These are phyloP conservation scores for Isotomurus palustris DNA, from an alignment of 2,888 invertebrate genomes.

Conservation along the genomic window DNA sequence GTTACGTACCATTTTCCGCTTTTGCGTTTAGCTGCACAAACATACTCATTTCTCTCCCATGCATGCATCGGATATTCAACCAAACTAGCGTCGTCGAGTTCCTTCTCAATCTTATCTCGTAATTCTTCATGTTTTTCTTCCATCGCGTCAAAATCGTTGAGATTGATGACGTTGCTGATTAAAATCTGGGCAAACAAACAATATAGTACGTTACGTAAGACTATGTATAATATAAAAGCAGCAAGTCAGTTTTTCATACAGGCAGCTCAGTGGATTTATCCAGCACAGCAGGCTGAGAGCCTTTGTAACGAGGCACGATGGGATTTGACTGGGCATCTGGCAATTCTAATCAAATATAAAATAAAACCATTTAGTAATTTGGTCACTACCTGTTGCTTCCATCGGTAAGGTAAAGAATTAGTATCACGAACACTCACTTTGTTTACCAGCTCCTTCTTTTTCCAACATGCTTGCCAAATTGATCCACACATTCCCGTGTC, in stretches of 20 bases:
- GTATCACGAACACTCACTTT: too few species aligned
- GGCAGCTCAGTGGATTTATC: too few species aligned
- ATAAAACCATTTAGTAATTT: too few species aligned
- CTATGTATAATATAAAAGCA: not conserved
- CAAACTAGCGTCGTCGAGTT: not conserved
- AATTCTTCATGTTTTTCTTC: not conserved
- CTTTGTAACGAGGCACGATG: too few species aligned
- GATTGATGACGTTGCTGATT: not conserved
- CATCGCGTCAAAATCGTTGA: constrained; percentile 1
- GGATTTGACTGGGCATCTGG: too few species aligned
- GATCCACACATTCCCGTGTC: not conserved
- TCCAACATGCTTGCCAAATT: not conserved
- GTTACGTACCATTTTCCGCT: not conserved
- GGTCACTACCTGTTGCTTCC: too few species aligned
- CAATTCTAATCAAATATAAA: too few species aligned
- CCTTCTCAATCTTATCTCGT: not conserved
- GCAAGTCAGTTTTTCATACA: too few species aligned
- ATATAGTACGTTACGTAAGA: not conserved
- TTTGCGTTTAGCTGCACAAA: not conserved
- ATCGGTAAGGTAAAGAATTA: too few species aligned
- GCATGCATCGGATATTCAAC: not conserved
- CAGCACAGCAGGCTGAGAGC: too few species aligned
- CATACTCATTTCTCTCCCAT: not conserved
- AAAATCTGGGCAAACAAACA: not conserved
- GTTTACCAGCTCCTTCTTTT: not conserved